Evolutionary conservation across 2,797 vertebrate species (phyloP), one percentile per base, ranked within the genome.

Genomic region (Typhlichthys subterraneus): DNA sequence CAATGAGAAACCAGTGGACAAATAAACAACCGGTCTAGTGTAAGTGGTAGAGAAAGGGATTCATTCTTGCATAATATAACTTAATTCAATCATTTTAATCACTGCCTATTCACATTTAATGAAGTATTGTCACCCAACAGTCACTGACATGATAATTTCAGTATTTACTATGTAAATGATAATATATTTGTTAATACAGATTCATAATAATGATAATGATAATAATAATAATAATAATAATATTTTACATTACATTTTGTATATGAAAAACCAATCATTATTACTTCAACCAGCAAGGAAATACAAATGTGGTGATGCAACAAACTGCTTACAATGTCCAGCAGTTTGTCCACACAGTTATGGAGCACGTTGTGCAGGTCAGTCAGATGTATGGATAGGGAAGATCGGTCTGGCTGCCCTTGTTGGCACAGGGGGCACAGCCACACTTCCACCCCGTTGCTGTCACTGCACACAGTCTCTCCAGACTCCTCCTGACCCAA

Each of bases 361-460:
- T 89, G 86, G 86, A 94, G 91, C 57, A 94, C 92, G 23, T 89
- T 93, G 85, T 94, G 93, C 86, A 92, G 90, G 70, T 89, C 84
- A 3, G 88, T 90, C 82, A 94, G 91, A 82, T 94, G 93, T 62
- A 70, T 66, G 73, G 92, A 90, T 62, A 94, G 83, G 67, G 85
- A 89, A 61, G 84, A 80, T 77, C 89, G 86, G 87, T 92, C 82
- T 12, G 72, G 62, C 83, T 96, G 91, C 82, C 93, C 91, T 84
- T 94, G 93, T 85, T 96, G 95, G 91, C 95, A 97, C 66, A 97
- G 88, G 0, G 95, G 95, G 85, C 96, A 97, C 51, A 94, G 86
- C 93, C 94, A 95, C 76, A 87, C 88, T 67, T 91, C 92, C 85
- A 89, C 92, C 61, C 92, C 88, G 46, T 90, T 89, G 64, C 89